Evolutionary conservation across 2,797 vertebrate species (phyloP), one percentile per base, ranked within the genome.

Genomic region (Perodicticus potto): DNA sequence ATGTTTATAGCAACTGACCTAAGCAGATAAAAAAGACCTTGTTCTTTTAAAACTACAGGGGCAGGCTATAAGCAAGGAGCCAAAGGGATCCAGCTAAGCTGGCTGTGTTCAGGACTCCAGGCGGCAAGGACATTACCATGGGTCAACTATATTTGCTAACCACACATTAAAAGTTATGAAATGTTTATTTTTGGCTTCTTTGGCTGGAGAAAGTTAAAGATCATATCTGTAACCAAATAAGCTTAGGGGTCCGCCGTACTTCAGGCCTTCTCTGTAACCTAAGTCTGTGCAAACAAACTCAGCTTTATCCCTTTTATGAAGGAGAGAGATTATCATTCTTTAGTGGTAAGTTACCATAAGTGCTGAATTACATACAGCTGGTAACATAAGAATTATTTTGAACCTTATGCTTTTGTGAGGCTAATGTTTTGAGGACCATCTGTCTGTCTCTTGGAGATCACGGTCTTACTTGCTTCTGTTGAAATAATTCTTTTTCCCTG

Each of bases 141-240:
- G 90, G 82, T 87, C 86, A 87, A 95, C 94, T 94, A 32, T 97
- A 94, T 98, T 97, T 98, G 96, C 97, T 98, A 96, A 97, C 91
- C 76, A 97, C 97, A 97, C 96, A 97, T 97, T 94, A 72, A 80
- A 97, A 94, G 94, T 97, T 97, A 97, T 97, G 97, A 98, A 97
- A 97, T 97, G 94, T 97, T 98, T 98, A 96, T 96, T 97, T 97
- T 97, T 78, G 95, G 94, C 95, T 97, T 97, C 73, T 80, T 89
- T 22, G 89, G 76, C 86, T 96, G 84, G 95, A 82, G 89, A 93
- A 97, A 97, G 93, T 92, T 96, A 97, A 96, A 96, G 93, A 97
- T 97, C 95, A 93, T 95, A 97, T 98, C 93, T 97, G 95, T 94
- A 97, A 93, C 94, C 87, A 96, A 96, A 96, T 97, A 97, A 81